A percentile compares a stretch with the other conserved stretches of the same genome.
phyloP scores from a whole-genome alignment of 2,888 invertebrate genomes.

The Sicus ferrugineus region DNA sequence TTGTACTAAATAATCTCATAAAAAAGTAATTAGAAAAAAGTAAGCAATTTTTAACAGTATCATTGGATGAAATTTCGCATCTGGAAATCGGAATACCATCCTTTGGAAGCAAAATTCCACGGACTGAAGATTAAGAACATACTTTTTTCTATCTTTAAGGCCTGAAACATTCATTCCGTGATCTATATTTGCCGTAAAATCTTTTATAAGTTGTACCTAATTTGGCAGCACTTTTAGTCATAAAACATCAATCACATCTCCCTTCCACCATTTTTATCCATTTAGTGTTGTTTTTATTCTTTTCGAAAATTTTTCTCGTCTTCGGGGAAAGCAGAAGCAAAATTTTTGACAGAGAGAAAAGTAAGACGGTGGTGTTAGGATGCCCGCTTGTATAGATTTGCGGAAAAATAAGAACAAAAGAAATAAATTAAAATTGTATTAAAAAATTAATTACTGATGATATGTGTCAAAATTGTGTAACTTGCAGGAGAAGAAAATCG shows the following conservation, averaged over 20 bases:
- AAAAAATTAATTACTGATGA: not conserved
- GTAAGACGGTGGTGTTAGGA: slow-evolving; percentile 40
- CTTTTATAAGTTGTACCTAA: no score
- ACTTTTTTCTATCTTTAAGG: no score
- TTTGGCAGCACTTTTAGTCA: not conserved
- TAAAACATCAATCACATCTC: not conserved
- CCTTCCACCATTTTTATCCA: not conserved
- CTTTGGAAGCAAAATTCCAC: no score
- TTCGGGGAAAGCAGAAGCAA: not conserved
- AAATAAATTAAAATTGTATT: not conserved
- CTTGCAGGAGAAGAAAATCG: not conserved
- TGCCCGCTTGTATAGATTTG: slow-evolving; percentile 14
- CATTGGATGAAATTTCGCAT: no score
- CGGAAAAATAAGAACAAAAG: slow-evolving; percentile 9
- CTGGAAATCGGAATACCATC: no score
- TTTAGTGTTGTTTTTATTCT: not conserved
- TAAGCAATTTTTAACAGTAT: no score
- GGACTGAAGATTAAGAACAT: no score
- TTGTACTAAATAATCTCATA: no score
- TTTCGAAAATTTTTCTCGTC: not conserved
- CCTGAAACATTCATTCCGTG: no score
- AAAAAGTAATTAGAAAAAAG: no score
- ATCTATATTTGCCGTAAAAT: no score
- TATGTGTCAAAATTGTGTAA: slow-evolving; percentile 1
- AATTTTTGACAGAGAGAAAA: slow-evolving; percentile 43